Evolutionary conservation across 2,113 vertebrate species (phyloP).

Genomic region (Scomber japonicus): DNA sequence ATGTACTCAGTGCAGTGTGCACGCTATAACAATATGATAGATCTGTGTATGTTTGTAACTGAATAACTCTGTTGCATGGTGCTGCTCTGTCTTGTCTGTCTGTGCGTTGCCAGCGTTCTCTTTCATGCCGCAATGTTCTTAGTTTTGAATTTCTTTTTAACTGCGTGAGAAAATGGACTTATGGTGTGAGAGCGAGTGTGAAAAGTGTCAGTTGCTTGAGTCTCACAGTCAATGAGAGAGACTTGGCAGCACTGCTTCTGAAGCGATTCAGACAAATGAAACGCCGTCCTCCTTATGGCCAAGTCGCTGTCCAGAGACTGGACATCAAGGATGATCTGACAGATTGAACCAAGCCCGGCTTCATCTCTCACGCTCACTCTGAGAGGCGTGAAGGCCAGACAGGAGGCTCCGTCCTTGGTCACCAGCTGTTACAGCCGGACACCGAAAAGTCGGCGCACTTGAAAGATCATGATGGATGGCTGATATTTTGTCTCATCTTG

Average conservation of each 20-base stretch:
- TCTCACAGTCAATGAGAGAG: too few species aligned
- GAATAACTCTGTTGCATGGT: too few species aligned
- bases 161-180: too few species aligned
- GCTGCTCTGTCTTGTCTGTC: too few species aligned
- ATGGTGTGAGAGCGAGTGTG: too few species aligned
- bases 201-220: too few species aligned
- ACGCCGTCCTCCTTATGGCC: conserved; percentile 10
- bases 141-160: too few species aligned
- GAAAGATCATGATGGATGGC: conserved; percentile 73
- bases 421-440: conserved; percentile 41
- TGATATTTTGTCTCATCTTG: conserved; percentile 47
- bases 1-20: too few species aligned
- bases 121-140: too few species aligned
- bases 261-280: conserved; percentile 26
- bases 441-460: conserved; percentile 42
- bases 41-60: too few species aligned
- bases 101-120: too few species aligned
- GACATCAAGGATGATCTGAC: conserved; percentile 42
- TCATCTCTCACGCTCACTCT: conserved; percentile 45
- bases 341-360: conserved; percentile 10
- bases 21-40: too few species aligned
- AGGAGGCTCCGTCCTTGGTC: conserved; percentile 52
- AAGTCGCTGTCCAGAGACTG: conserved; percentile 29
- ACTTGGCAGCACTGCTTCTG: background rate
- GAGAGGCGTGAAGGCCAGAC: conserved; percentile 30